Base-by-base conservation (phyloP, 1,140 invertebrate genomes). In the Eueides isabella region DNA sequence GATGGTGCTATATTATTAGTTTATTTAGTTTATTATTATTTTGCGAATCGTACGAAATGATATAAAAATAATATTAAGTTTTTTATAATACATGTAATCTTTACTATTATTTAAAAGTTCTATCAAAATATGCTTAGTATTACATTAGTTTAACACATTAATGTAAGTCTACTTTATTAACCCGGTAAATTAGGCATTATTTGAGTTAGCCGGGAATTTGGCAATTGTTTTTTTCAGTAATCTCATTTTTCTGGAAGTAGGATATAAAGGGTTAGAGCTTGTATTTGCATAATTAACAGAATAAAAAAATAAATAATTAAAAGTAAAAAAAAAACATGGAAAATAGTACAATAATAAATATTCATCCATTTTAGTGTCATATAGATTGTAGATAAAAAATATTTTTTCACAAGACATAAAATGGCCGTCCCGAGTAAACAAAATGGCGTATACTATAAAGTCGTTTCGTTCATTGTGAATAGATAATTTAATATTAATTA, bases 401-500 rank as follows among this genome's bases (percentile, higher is more conserved):
- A 89, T 91, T 85, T 90, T 90, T 90, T 76, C 83, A 86, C 79
- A 68, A 6, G 41, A 61, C 12, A 14, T 14, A 55, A 61, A 62
- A 72, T 72, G 55, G 68, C 86, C 80, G 80, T 82, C 80, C 80
- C 67, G 9, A 26, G 2, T 11, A 11, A 55, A 38, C 30, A 69
- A 67, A 55, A 64, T 71, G 63, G 35, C 69, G 48, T 71, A 66
- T 61, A 61, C 35, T 41, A 61, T 61, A 41, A 41, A 72, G 74
- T 80, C 75, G 74, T 78, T 87, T 85, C 81, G 67, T 78, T 82
- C 88, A 85, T 90, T 84, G 65, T 77, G 67, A 79, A 91, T 89
- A 66, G 65, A 91, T 83, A 89, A 89, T 88, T 89, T 89, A 90
- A 89, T 89, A 63, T 71, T 33, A 78, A 83, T 87, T 89, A 86